Evolutionary conservation across 2,113 vertebrate species (phyloP).

Genomic region (Athene noctua): DNA sequence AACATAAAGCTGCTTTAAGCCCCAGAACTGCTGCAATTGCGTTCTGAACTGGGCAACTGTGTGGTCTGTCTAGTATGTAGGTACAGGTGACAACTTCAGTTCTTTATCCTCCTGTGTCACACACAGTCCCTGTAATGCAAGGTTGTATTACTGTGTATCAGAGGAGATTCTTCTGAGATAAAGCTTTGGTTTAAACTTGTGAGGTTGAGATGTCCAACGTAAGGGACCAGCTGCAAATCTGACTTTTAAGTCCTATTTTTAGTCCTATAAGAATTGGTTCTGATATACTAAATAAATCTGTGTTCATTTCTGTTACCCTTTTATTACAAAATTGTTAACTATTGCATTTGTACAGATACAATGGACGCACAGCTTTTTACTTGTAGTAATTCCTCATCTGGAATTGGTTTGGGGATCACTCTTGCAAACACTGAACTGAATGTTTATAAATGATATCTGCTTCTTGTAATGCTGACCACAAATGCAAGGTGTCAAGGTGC

Average conservation of each 20-base stretch:
- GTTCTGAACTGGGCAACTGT: neutral
- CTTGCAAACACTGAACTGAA: slow-evolving; percentile 10
- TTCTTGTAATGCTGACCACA: slow-evolving; percentile 23
- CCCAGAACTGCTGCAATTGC: neutral
- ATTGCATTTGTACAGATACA: slow-evolving; percentile 67
- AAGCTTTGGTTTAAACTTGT: slow-evolving; percentile 1
- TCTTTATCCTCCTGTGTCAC: neutral
- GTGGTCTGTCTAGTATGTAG: neutral
- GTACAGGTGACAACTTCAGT: neutral
- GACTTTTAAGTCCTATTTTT: slow-evolving; percentile 22
- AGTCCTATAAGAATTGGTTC: slow-evolving; percentile 45
- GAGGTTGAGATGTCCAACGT: neutral
- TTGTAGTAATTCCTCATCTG: slow-evolving; percentile 53
- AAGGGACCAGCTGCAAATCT: slow-evolving; percentile 47
- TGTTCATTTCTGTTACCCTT: slow-evolving; percentile 61
- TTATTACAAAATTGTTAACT: slow-evolving; percentile 60
- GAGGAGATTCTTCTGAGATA: slow-evolving; percentile 27
- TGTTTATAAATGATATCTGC: slow-evolving; percentile 5
- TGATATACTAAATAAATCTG: slow-evolving; percentile 43
- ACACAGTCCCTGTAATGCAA: neutral
- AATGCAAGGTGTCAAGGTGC: slow-evolving; percentile 5
- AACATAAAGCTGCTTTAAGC: slow-evolving; percentile 25
- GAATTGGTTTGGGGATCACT: slow-evolving; percentile 58
- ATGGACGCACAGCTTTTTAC: slow-evolving; percentile 47
- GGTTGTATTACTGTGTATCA: neutral